phyloP scores from a whole-genome alignment of 2,113 vertebrate species.

The Dolichallabes microphthalmus region DNA sequence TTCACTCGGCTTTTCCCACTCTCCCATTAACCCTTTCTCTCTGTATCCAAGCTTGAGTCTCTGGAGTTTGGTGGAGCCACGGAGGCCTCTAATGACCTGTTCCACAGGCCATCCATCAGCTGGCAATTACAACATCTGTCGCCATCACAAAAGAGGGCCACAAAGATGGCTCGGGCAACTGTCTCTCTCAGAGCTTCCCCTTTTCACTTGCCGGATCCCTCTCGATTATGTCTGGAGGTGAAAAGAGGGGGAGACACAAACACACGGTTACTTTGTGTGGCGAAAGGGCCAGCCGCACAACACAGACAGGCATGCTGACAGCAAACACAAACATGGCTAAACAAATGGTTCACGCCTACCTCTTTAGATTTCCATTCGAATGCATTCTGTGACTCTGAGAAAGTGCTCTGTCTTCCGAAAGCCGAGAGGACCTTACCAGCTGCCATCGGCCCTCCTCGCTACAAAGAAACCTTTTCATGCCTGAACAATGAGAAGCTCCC shows the following conservation, averaged over 20 bases:
- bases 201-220: slow-evolving; percentile 60
- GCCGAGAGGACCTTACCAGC: slow-evolving; percentile 80
- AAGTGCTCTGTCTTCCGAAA: slow-evolving; percentile 76
- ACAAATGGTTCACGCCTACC: slow-evolving; percentile 82
- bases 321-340: slow-evolving; percentile 84
- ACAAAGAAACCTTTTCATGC: slow-evolving; percentile 76
- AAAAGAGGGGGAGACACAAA: slow-evolving; percentile 51
- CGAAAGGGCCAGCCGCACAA: slow-evolving; percentile 70
- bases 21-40: slow-evolving; percentile 63
- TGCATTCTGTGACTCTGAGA: slow-evolving; percentile 75
- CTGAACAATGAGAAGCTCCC: slow-evolving; percentile 74
- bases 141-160: slow-evolving; percentile 67
- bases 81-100: slow-evolving; percentile 69
- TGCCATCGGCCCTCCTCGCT: slow-evolving; percentile 72
- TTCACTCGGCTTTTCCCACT: slow-evolving; percentile 42
- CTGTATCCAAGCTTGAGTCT: slow-evolving; percentile 47
- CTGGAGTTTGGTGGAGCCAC: slow-evolving; percentile 56
- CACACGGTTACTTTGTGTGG: slow-evolving; percentile 67
- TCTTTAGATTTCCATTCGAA: slow-evolving; percentile 82
- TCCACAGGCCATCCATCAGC: slow-evolving; percentile 78
- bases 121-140: slow-evolving; percentile 84
- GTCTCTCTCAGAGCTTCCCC: slow-evolving; percentile 57
- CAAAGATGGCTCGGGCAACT: slow-evolving; percentile 66
- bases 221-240: slow-evolving; percentile 65
- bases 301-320: slow-evolving; percentile 81